Conservation (phyloP, 2,113 vertebrate genomes). For the Saguinus imperator region DNA sequence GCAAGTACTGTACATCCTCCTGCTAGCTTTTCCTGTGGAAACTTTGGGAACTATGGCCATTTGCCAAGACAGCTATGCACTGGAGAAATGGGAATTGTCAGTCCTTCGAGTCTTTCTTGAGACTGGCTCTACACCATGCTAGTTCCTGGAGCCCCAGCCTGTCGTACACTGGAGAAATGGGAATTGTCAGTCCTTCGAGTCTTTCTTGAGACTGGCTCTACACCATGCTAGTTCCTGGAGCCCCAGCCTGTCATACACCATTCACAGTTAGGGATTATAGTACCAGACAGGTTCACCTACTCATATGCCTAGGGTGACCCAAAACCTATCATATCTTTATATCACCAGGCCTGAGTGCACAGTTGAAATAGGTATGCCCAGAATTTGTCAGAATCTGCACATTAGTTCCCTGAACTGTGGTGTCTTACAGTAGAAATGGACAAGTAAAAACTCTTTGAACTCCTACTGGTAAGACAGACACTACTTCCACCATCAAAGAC, state of each 20-base stretch:
- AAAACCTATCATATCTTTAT: not conserved
- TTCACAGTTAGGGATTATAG: not conserved
- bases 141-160: not conserved
- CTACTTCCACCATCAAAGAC: not conserved
- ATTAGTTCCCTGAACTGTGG: not conserved
- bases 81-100: not conserved
- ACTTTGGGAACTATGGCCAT: not conserved
- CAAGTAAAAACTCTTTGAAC: not conserved
- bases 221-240: not conserved
- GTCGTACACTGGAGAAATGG: not conserved
- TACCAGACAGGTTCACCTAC: not conserved
- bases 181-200: not conserved
- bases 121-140: not conserved
- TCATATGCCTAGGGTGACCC: not conserved
- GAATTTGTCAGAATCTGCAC: not conserved
- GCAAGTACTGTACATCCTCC: not conserved
- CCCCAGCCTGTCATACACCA: not conserved
- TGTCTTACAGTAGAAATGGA: not conserved
- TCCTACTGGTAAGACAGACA: not conserved
- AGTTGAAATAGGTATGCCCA: not conserved
- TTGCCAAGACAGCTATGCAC: not conserved
- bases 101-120: not conserved
- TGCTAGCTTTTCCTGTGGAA: not conserved
- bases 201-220: not conserved
- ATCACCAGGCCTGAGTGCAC: not conserved